Evolutionary conservation across 2,888 invertebrate genomes (phyloP), one percentile per base, ranked within the genome.

Genomic region (Bombylius discolor): DNA sequence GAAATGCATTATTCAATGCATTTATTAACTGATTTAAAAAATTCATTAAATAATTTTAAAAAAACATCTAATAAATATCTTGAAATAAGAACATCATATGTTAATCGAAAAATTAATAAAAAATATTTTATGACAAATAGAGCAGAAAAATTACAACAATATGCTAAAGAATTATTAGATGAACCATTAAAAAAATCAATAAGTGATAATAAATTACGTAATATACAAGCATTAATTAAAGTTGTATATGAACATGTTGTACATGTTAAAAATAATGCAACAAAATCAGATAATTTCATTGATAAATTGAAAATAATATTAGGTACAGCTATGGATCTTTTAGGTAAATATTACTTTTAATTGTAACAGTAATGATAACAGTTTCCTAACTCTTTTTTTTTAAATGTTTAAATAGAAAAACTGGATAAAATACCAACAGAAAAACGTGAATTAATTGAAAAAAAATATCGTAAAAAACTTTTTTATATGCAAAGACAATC

Each of bases 1-100:
- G 70, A 73, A 57, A 64, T 73, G 64, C 72, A 73, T 55, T 70
- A 66, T 4, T 68, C 70, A 0, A 61, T 73, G 6, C 67, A 68
- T 58, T 63, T 70, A 9, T 64, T 70, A 47, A 65, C 67, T 0
- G 71, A 72, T 47, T 60, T 73, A 7, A 64, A 69, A 57, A 63
- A 66, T 2, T 64, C 64, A 4, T 62, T 67, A 51, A 67, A 71
- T 42, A 66, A 65, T 0, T 70, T 73, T 55, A 59, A 62, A 3
- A 67, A 67, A 34, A 70, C 69, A 70, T 71, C 71, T 42, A 52
- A 58, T 5, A 57, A 66, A 8, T 71, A 70, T 54, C 58, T 73
- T 1, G 64, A 62, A 33, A 67, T 69, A 42, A 70, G 67, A 42
- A 62, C 67, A 32, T 67, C 67, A 14, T 71, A 69, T 52, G 71